Base-by-base conservation (phyloP, 2,797 vertebrate species). In the Hemitrygon akajei region DNA sequence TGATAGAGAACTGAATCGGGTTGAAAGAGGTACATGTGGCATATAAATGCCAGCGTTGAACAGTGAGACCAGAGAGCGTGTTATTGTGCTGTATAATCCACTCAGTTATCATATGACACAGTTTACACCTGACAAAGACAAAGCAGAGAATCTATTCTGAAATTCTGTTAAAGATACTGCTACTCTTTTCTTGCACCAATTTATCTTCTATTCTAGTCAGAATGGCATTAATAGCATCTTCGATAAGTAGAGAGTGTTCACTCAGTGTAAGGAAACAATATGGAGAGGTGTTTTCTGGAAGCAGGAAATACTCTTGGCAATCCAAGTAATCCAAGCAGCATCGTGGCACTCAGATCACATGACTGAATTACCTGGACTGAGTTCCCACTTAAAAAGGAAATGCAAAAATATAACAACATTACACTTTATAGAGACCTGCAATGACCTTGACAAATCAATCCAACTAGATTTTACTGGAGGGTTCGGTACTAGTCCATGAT, bases 241-340 rank as follows among this genome's bases (percentile, higher is more conserved):
- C 63, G 30, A 87, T 63, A 87, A 63, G 30, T 16, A 63, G 1
- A 89, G 86, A 34, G 60, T 69, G 60, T 10, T 37, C 69, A 37
- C 16, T 89, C 9, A 11, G 60, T 18, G 58, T 89, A 89, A 89
- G 16, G n/a, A 89, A 34, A 69, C 56, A 69, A 69, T 37, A 89
- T 2, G 69, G 63, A 69, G 25, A 34, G 18, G 3, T 7, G 18
- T 3, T 10, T 7, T 89, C n/a, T 66, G 86, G 60, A 89, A 89
- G 20, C 86, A 37, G 86, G 86, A 69, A 69, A 69, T 9, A 69
- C 86, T 69, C 34, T 37, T 37, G n/a, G 86, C 86, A 69, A 89
- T 89, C 60, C 20, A 66, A 89, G 86, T 63, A 69, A 89, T 89
- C 60, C 20, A 66, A 89, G n/a, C 86, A 69, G 18, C n/a, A 69